Evolutionary conservation across 2,888 invertebrate genomes (phyloP), one percentile per base, ranked within the genome.

Genomic region (Pseudeuparius sepicola): DNA sequence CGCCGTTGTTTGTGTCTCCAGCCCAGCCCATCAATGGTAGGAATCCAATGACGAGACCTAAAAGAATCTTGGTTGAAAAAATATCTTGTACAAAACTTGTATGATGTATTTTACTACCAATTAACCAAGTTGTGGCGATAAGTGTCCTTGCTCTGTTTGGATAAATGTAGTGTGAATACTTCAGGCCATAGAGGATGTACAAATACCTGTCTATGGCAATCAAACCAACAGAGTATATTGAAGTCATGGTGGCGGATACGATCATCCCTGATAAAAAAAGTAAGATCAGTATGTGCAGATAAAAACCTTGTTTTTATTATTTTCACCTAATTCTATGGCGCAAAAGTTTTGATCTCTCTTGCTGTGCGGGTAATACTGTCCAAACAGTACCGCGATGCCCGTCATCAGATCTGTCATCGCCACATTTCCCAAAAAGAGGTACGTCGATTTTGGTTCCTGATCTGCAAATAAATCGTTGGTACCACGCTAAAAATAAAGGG

Each of bases 161-260:
- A 44, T 67, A 73, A 31, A 74, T 66, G 68, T 72, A 74, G 36
- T 66, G 61, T 50, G 73, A 70, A 48, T 77, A 76, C 50, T 73
- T 68, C 10, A 77, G 53, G 1, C 76, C 77, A 46, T 76, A 72
- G 1, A 75, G 55, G 27, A 78, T 77, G 52, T 73, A 78, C 26
- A 76, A 65, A 48, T 70, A 78, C 16, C 78, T 62, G 48, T 78
- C 78, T 1, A 75, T 59, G 2, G 73, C 76, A 15, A 78, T 74
- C 6, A 76, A 54, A 1, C 72, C 73, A 3, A 77, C 71, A 30
- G 72, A 75, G 54, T 73, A 73, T 39, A 76, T 70, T 1, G 76
- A 77, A 6, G 73, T 70, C 52, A 77, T 59, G 1, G 73, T 71
- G 23, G 73, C 70, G 37, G 73, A 70, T n/a, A 74, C 73, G 31